Evolutionary conservation across 2,888 invertebrate species (phyloP), one percentile per base, ranked within the genome.

Genomic region (Siphonodentalium dalli): DNA sequence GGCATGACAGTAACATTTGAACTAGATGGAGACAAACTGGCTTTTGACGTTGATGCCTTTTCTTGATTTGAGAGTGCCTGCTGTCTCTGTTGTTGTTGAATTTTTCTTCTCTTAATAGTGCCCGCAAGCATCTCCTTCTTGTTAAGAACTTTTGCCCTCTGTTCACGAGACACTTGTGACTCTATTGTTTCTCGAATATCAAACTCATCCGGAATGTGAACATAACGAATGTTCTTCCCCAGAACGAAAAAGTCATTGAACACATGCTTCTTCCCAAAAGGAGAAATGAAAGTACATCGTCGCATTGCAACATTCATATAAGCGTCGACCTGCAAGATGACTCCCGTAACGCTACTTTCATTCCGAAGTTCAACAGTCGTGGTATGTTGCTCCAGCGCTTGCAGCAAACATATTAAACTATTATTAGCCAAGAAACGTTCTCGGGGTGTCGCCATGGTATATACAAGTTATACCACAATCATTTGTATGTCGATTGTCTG

Each of bases 151-250:
- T n/a, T n/a, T n/a, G n/a, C n/a, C n/a, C n/a, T n/a, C n/a, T n/a
- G n/a, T n/a, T n/a, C n/a, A n/a, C n/a, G n/a, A n/a, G n/a, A n/a
- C n/a, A n/a, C n/a, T n/a, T n/a, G n/a, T n/a, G n/a, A n/a, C 26
- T 70, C 65, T 58, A 76, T 72, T 0, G 70, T 63, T 24, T 61
- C 52, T 38, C 63, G 59, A 48, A 77, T 74, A 43, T 78, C 62
- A 5, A 79, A 57, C 45, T 75, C 66, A 50, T 78, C 76, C n/a
- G 78, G 78, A 24, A 78, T 72, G 37, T 77, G 74, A 1, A 79
- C 78, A 68, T 68, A 77, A 23, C 78, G 59, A 13, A 79, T 71
- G 27, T 71, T 69, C 28, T 53, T 58, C 20, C 77, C 77, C 51
- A 68, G 67, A 13, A 79, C 68, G 61, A 62, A 77, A 43, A 76